Conservation (phyloP, 2,797 vertebrate genomes). For the Propithecus perrieri region DNA sequence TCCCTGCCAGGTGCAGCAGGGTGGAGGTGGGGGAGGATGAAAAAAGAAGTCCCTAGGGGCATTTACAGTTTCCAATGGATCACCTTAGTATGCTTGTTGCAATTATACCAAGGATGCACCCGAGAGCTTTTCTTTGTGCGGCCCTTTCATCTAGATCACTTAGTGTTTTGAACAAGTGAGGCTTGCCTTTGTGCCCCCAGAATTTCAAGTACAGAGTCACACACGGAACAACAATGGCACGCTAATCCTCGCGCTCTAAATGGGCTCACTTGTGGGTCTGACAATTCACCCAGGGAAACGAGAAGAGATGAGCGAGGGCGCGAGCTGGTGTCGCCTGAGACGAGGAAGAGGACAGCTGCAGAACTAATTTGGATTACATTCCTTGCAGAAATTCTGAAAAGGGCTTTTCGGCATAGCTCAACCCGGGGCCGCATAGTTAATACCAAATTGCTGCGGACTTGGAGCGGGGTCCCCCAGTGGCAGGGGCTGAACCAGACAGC, state of each 20-base stretch:
- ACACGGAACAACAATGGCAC: slow-evolving; percentile 71
- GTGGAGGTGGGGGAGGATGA: not conserved
- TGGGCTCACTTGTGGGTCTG: slow-evolving; percentile 72
- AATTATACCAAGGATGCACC: slow-evolving; percentile 49
- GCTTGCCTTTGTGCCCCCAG: slow-evolving; percentile 74
- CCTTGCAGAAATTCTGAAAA: slow-evolving; percentile 74
- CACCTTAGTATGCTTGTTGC: slow-evolving; percentile 54
- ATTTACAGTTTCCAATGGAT: slow-evolving; percentile 54
- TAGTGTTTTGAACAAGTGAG: slow-evolving; percentile 70
- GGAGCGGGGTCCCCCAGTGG: slow-evolving; percentile 42
- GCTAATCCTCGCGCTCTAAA: slow-evolving; percentile 68
- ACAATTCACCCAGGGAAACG: slow-evolving; percentile 32
- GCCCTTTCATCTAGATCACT: slow-evolving; percentile 73
- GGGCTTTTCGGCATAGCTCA: slow-evolving; percentile 65
- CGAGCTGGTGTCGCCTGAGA: slow-evolving; percentile 58
- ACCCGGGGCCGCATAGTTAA: slow-evolving; percentile 41
- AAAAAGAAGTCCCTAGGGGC: not conserved
- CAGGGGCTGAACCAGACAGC: slow-evolving; percentile 50
- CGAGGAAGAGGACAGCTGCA: slow-evolving; percentile 69
- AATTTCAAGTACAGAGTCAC: slow-evolving; percentile 77
- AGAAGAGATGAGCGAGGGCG: slow-evolving; percentile 9
- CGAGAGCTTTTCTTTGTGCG: slow-evolving; percentile 62
- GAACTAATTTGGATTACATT: slow-evolving; percentile 76
- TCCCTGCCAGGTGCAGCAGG: slow-evolving; percentile 56
- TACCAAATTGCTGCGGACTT: slow-evolving; percentile 54